Conservation (phyloP, 2,797 vertebrate genomes). For the Gymnoscopelus braueri region DNA sequence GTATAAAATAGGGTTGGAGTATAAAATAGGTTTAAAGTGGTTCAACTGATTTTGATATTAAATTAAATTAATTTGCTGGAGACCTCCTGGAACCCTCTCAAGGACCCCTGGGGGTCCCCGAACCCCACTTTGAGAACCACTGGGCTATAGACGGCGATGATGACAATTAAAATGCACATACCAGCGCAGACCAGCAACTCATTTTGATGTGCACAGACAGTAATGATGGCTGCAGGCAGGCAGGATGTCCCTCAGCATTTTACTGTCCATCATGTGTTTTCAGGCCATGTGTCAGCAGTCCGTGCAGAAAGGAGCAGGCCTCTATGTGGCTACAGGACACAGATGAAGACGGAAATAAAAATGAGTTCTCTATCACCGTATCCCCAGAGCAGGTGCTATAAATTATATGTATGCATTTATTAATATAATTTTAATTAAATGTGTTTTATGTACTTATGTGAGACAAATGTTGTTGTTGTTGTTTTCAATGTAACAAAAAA, state of each 20-base stretch:
- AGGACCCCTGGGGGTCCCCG: too few relatives aligned
- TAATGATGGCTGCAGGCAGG: neutral
- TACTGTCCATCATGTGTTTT: constrained; percentile 7
- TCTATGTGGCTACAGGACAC: constrained; percentile 54
- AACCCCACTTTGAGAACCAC: neutral
- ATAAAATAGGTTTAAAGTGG: too few relatives aligned
- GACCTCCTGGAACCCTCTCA: too few relatives aligned
- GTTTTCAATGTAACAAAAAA: neutral
- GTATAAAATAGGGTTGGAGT: too few relatives aligned
- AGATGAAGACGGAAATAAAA: constrained; percentile 33
- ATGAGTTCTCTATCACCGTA: constrained; percentile 14
- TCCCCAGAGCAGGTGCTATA: constrained; percentile 63
- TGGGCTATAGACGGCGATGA: neutral
- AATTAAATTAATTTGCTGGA: too few relatives aligned
- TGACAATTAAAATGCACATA: neutral
- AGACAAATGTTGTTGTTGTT: neutral
- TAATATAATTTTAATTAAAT: too few relatives aligned
- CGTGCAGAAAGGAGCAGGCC: constrained; percentile 55
- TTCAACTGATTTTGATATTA: too few relatives aligned
- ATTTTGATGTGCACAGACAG: neutral
- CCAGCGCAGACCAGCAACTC: neutral
- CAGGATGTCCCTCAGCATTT: neutral
- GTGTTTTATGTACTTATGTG: neutral
- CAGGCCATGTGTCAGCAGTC: constrained; percentile 66
- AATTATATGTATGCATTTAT: neutral